Evolutionary conservation across 2,113 vertebrate genomes (phyloP), one percentile per base, ranked within the genome.

Genomic region (Sinocyclocheilus anophthalmus): DNA sequence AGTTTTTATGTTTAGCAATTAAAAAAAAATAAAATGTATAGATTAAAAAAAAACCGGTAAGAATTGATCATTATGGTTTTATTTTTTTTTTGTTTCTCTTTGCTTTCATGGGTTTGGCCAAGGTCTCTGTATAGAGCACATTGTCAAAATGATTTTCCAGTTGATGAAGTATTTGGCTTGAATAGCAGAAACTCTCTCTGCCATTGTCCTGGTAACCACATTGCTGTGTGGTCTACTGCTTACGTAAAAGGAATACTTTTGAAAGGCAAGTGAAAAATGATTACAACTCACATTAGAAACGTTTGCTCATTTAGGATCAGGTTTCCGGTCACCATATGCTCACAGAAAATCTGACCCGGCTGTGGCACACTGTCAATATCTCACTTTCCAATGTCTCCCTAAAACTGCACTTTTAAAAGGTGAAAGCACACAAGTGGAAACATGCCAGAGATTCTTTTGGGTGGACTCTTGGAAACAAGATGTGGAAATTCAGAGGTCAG

Each of bases 201-300:
- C 12, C 5, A 80, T 86, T 76, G 67, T 80, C 53, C 30, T 14
- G 42, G 63, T 16, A 84, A 42, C 30, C 50, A 20, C 77, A 65
- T 7, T 73, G 39, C 59, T 72, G 69, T 22, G 4, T 72, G 69
- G 69, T 76, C 75, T 18, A 45, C 59, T 45, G 39, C 37, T 45
- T 39, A 65, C 13, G 13, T 65, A n/a, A 81, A 65, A 26, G 50
- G 7, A 61, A 24, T 14, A 4, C n/a, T 45, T 65, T 42, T 33
- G 33, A 33, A 55, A 57, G 3, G 11, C 3, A 18, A 18, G 59
- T 57, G 6, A 24, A 61, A 13, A 24, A 80, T 14, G 3, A 13
- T 78, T 37, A 22, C 50, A 50, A 1, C 65, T 18, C 65, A 9
- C 33, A 39, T 39, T 11, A 50, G 11, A 50, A 50, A 50, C 11